Evolutionary conservation across 2,797 vertebrate genomes (phyloP), one percentile per base, ranked within the genome.

Genomic region (Taeniopygia guttata): DNA sequence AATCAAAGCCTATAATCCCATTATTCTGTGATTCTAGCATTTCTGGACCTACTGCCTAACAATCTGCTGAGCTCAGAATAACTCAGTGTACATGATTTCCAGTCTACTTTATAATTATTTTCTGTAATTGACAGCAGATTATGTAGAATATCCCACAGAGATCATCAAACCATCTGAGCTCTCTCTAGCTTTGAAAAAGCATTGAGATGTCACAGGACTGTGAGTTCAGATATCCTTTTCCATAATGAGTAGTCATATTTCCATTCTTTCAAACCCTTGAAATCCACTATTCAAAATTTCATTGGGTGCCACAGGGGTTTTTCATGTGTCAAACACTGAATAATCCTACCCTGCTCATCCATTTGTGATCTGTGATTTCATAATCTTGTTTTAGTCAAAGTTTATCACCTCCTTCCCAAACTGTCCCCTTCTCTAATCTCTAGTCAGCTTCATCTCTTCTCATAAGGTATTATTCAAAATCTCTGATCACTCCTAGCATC

Each of bases 101-200:
- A 73, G 48, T 59, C 70, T 92, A 76, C 26, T 87, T 75, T 29
- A 21, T 74, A 82, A 94, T 90, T 91, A 76, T 66, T 81, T 86
- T 69, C 55, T 5, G 45, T 79, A 91, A 95, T 27, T 95, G 82
- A 87, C 22, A 69, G 70, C 25, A 79, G 80, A 94, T 93, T 89
- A 79, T 49, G 34, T 45, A 91, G 59, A 76, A 81, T 58, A 54
- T 73, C 58, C 59, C 51, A 78, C 25, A 88, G 55, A 91, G 70
- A 90, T 79, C 55, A 79, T 76, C 70, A 93, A 81, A 75, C 55
- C 43, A 63, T 73, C 58, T 86, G 51, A 93, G 82, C 45, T 69
- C 30, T 82, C 42, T 51, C 51, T 45, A 69, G 34, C 36, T 84
- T 36, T 59, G 64, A 88, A 88, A 77, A 86, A 64, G 56, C 60